These are phyloP conservation scores for Lasiurus borealis DNA, from an alignment of 2,113 vertebrate genomes.

Conservation along the genomic window DNA sequence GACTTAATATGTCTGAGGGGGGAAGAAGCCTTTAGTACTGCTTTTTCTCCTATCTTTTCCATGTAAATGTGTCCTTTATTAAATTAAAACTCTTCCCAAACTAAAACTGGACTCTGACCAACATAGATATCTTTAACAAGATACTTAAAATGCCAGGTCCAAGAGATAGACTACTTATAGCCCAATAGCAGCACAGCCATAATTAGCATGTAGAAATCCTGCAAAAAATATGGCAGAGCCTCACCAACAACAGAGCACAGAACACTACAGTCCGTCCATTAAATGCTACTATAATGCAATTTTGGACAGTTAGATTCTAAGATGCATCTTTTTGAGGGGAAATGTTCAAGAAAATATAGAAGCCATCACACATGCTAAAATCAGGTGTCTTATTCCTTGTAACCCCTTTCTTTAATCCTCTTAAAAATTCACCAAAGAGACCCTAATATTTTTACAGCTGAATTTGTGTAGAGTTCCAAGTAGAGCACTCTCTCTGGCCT, in stretches of 20 bases:
- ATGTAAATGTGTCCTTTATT: not conserved
- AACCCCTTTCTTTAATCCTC: not conserved
- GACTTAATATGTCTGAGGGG: not conserved
- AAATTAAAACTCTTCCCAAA: not conserved
- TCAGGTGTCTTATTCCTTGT: not conserved
- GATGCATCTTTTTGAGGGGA: not conserved
- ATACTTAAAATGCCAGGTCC: not conserved
- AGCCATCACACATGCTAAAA: not conserved
- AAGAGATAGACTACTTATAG: not conserved
- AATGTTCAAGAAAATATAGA: not conserved
- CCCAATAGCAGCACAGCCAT: fast-evolving
- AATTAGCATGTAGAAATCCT: not conserved
- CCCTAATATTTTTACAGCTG: not conserved
- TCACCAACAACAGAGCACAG: not conserved
- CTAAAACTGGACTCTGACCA: not conserved
- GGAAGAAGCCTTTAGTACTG: not conserved
- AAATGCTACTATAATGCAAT: not conserved
- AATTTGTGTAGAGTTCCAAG: conserved; percentile 22
- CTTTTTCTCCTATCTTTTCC: not conserved
- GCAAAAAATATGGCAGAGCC: not conserved
- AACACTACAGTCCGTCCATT: not conserved
- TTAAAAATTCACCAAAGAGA: not conserved
- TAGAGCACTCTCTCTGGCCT: not conserved
- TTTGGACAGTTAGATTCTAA: not conserved
- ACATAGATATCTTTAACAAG: conserved; percentile 5